Evolutionary conservation across 2,113 vertebrate species (phyloP).

Genomic region (Austrofundulus limnaeus): DNA sequence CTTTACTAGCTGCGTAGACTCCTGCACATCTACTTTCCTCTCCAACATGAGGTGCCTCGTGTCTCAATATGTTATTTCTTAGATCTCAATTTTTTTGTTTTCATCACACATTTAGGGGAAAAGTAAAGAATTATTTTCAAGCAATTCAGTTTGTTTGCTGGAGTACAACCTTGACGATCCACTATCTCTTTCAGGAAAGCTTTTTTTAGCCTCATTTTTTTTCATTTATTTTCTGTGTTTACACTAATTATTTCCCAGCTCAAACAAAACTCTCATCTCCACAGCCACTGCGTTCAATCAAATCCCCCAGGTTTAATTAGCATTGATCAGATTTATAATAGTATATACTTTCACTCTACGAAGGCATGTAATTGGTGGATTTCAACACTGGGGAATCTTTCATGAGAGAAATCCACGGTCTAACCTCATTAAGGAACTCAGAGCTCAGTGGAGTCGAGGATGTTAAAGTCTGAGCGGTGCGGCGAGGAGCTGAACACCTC

Average conservation of each 20-base stretch:
- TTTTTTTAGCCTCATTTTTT: background rate
- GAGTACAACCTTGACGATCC: background rate
- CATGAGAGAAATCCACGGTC: slow-evolving; percentile 50
- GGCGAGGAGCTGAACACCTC: slow-evolving; percentile 30
- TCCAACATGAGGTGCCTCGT: no score
- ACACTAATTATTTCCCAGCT: slow-evolving; percentile 27
- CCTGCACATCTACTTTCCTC: no score
- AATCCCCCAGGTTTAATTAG: slow-evolving; percentile 78
- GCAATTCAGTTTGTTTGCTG: no score
- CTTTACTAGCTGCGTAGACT: no score
- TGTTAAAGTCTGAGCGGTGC: slow-evolving; percentile 39
- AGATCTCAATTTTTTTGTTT: background rate
- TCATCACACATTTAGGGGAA: background rate
- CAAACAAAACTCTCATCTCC: slow-evolving; percentile 42
- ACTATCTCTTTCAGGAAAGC: slow-evolving; percentile 5
- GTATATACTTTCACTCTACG: slow-evolving; percentile 66
- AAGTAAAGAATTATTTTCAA: background rate
- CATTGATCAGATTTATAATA: slow-evolving; percentile 72
- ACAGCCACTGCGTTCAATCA: slow-evolving; percentile 41
- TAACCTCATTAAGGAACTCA: slow-evolving; percentile 69
- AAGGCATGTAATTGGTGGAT: slow-evolving; percentile 68
- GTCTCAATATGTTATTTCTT: no score
- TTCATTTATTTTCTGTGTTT: slow-evolving; percentile 23
- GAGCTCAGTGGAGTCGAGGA: slow-evolving; percentile 31
- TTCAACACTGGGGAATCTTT: slow-evolving; percentile 52